Conservation (phyloP, 2,113 vertebrate species). For the Bungarus multicinctus region DNA sequence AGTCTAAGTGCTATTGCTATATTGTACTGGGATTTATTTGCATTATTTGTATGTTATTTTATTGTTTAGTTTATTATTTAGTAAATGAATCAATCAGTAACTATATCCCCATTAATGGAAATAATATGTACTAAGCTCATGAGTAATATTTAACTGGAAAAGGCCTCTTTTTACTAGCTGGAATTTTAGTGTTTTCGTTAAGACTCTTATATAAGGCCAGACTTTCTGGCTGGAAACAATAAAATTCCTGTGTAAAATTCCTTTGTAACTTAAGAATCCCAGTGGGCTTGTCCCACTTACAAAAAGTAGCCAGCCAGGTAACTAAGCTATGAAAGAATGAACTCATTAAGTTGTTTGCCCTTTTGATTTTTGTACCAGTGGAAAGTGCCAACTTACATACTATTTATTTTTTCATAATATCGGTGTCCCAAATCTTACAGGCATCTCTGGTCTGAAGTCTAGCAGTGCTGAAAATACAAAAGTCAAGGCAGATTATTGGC, state of each 20-base stretch:
- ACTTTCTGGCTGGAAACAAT: not conserved
- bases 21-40: not conserved
- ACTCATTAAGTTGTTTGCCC: not conserved
- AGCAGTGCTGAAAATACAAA: not conserved
- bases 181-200: not conserved
- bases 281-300: not conserved
- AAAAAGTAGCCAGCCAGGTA: not conserved
- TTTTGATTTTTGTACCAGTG: not conserved
- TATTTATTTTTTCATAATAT: not conserved
- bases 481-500: not conserved
- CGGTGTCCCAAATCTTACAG: not conserved
- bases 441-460: not conserved
- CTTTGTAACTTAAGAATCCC: not conserved
- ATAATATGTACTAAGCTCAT: not conserved
- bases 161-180: not conserved
- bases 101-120: slow-evolving; percentile 22
- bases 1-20: not conserved
- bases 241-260: not conserved
- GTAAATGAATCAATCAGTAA: not conserved
- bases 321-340: not conserved
- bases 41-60: not conserved
- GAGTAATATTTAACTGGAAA: slow-evolving; percentile 20
- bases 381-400: not conserved
- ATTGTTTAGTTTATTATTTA: not conserved
- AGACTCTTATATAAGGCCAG: not conserved